Percentiles rank a stretch among this genome's conserved stretches.
These are phyloP conservation scores for Molossus molossus DNA, from an alignment of 2,797 vertebrate genomes.

Conservation along the genomic window DNA sequence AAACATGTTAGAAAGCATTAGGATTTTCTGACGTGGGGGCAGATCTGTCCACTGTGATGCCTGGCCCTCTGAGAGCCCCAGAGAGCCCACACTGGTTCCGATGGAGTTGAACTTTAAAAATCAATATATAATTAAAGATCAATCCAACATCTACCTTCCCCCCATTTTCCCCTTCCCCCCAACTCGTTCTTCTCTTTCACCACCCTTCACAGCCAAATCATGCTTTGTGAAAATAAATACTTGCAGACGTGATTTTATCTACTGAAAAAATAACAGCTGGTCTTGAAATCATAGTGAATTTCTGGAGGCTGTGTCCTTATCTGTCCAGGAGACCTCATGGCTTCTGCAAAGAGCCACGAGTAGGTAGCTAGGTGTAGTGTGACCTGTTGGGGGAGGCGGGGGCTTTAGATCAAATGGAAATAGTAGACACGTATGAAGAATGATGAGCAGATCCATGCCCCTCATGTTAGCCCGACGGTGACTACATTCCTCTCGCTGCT, in stretches of 20 bases:
- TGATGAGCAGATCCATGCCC: constrained; percentile 39
- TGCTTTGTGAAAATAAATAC: constrained; percentile 59
- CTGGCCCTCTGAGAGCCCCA: not conserved
- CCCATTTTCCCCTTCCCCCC: not conserved
- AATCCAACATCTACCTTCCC: constrained; percentile 58
- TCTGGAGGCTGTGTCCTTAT: not conserved
- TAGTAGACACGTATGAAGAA: constrained; percentile 33
- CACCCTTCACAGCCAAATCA: constrained; percentile 68
- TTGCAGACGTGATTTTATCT: constrained; percentile 1
- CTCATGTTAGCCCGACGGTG: not conserved
- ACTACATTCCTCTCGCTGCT: constrained; percentile 31
- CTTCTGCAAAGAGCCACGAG: constrained; percentile 45
- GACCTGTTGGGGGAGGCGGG: not conserved
- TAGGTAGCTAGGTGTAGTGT: constrained; percentile 32
- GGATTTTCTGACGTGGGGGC: not conserved
- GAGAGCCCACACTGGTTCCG: not conserved
- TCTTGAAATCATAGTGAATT: not conserved
- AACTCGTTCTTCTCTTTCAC: constrained; percentile 48
- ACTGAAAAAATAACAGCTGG: constrained; percentile 29
- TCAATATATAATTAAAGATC: constrained; percentile 20
- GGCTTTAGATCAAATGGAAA: constrained; percentile 43
- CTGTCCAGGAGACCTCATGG: not conserved
- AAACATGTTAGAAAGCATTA: constrained; percentile 18
- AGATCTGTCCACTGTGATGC: not conserved
- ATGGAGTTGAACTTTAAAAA: constrained; percentile 60